Base-by-base conservation (phyloP, 2,888 invertebrate species). In the Apodemia duryi region DNA sequence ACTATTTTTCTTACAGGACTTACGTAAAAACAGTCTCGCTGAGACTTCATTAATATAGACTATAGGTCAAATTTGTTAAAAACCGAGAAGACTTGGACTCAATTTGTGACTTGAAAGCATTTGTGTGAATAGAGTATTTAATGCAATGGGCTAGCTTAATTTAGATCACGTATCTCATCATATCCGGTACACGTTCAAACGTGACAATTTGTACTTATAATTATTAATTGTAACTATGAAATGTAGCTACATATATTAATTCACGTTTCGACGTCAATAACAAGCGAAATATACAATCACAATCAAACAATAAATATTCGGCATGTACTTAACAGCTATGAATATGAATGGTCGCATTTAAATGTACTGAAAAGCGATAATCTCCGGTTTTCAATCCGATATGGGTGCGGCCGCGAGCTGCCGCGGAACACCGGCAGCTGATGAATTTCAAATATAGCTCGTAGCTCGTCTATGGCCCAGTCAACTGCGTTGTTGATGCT, bases 321-420 rank as follows among this genome's bases (percentile, higher is more conserved):
- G 28, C 52, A 10, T 29, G 28, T 28, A 29, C 52, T 28, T 29
- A 54, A 54, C 52, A 29, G 52, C 10, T 2, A 54, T 54, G 52
- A 54, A 54, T 54, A 54, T 54, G 52, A 54, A 54, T 54, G 10
- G 10, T 54, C 52, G 52, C 28, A 54, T 54, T 54, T 54, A 29
- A 28, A 54, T 29, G 9, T 28, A 28, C 28, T 54, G 28, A 54
- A 54, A 54, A 7, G 52, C 2, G 52, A 54, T 54, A 29, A 54
- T 54, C 52, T 54, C 52, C 52, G 10, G 28, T 29, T 54, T 28
- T n/a, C 52, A 54, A 54, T 54, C 28, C 49, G 21, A 11, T 29
- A 38, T 35, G 35, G 35, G 11, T 49, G 63, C 21, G 9, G 63
- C 35, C 38, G 38, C 35, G 35, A 35, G 35, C 35, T 5, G 4